Conservation (phyloP, 2,797 vertebrate species). For the Scleropages formosus region DNA sequence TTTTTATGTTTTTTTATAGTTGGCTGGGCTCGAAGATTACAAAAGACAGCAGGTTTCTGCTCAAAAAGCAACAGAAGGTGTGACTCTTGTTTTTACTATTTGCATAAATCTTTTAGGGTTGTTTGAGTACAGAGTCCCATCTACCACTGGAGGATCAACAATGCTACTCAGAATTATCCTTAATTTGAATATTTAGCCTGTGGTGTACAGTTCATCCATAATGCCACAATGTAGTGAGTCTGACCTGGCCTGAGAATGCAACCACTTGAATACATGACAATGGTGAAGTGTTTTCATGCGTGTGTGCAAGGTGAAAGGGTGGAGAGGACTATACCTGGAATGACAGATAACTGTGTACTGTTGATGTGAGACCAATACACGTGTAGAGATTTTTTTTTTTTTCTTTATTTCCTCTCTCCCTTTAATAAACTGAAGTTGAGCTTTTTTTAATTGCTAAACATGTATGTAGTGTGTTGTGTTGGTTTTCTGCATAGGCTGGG, state of each 20-base stretch:
- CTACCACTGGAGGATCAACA: neutral
- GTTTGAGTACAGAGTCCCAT: neutral
- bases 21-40: constrained; percentile 39
- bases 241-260: constrained; percentile 19
- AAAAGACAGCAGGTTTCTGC: constrained; percentile 42
- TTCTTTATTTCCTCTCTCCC: no score
- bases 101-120: neutral
- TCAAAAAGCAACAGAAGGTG: constrained; percentile 17
- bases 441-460: neutral
- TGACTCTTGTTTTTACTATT: neutral
- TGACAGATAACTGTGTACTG: neutral
- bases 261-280: constrained; percentile 33
- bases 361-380: constrained; percentile 30
- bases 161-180: neutral
- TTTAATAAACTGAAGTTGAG: neutral
- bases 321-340: no score
- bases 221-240: neutral
- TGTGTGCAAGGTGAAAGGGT: no score
- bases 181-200: neutral
- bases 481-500: constrained; percentile 29
- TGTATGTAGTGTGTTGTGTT: constrained; percentile 22
- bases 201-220: constrained; percentile 25
- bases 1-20: constrained; percentile 18
- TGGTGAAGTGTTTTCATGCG: constrained; percentile 25
- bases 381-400: constrained; percentile 39